Conservation (phyloP, 2,797 vertebrate genomes). For the Myotis pilosus region DNA sequence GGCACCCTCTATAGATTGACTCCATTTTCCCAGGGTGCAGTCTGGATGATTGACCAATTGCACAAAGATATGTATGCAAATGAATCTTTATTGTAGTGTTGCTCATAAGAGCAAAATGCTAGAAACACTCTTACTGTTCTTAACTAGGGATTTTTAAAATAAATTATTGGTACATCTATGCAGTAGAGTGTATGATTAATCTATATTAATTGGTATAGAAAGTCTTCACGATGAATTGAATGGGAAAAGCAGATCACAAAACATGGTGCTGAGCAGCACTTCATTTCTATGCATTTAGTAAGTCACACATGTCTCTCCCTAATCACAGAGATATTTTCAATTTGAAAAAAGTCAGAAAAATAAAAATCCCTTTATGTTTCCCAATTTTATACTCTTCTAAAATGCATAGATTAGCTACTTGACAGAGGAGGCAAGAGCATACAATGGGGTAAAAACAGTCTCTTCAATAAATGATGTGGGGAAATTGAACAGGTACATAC, state of each 20-base stretch:
- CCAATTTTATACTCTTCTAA: neutral
- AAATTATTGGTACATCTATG: neutral
- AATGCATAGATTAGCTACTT: neutral
- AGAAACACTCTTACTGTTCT: neutral
- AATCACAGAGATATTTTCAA: constrained; percentile 27
- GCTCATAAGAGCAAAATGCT: neutral
- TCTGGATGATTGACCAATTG: neutral
- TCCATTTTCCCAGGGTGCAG: too few relatives aligned
- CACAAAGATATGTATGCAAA: neutral
- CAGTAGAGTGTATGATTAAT: neutral
- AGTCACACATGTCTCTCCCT: too few relatives aligned
- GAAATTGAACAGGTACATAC: too few relatives aligned
- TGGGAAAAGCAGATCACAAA: neutral
- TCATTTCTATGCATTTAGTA: neutral
- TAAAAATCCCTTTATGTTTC: neutral
- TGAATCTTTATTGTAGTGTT: neutral
- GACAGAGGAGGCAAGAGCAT: too few relatives aligned
- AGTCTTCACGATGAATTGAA: neutral
- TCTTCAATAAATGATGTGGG: too few relatives aligned
- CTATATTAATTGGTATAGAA: neutral
- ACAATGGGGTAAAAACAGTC: too few relatives aligned
- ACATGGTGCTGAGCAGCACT: neutral
- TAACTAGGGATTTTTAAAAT: neutral
- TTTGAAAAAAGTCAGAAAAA: constrained; percentile 1
- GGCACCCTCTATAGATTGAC: too few relatives aligned